Evolutionary conservation across 37 sponge, comb jelly and placozoan genomes (phyloP).

Genomic region (Eunapius fragilis): DNA sequence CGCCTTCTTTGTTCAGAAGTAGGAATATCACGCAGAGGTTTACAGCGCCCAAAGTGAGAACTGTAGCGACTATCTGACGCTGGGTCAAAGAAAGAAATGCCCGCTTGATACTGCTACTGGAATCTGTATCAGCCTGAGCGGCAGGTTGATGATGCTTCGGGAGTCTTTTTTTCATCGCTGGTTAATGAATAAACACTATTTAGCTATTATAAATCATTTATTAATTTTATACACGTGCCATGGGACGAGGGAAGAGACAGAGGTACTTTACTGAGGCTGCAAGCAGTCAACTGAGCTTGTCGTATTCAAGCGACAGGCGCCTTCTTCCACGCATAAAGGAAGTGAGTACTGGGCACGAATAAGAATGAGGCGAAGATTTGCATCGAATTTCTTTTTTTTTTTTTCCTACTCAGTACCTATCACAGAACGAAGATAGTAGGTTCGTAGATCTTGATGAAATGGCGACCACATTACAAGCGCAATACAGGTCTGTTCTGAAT

Average conservation of each 20-base stretch:
- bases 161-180: background rate
- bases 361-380: no score
- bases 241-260: background rate
- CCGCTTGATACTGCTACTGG: background rate
- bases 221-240: background rate
- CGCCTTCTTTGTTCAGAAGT: background rate
- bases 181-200: background rate
- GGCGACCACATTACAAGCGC: constrained; percentile 40
- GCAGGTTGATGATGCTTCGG: background rate
- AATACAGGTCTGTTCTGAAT: constrained; percentile 21
- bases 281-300: background rate
- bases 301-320: constrained; percentile 40
- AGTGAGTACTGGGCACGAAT: constrained; percentile 13
- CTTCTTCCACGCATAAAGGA: constrained; percentile 69
- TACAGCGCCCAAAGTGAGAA: background rate
- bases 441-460: constrained; percentile 46
- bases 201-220: background rate
- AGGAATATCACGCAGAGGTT: background rate
- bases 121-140: background rate
- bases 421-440: background rate
- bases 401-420: constrained; percentile 6
- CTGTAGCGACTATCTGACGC: background rate
- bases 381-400: background rate
- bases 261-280: background rate
- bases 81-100: background rate